Evolutionary conservation across 2,888 invertebrate species (phyloP).

Genomic region (Euspilapteryx auroguttella): DNA sequence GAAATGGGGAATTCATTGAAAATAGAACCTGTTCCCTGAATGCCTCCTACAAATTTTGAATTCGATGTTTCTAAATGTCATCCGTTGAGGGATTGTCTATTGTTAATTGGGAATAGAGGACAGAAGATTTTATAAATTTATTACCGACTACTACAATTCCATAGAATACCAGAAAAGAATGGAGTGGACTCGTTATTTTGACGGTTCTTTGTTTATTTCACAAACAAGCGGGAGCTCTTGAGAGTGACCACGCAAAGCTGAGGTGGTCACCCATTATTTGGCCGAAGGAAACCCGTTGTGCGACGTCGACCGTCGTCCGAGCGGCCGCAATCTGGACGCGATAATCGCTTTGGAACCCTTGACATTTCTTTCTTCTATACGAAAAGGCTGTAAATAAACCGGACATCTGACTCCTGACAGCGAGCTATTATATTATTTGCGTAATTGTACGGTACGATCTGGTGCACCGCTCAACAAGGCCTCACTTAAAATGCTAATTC

Average conservation of each 20-base stretch:
- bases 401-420: conserved; percentile 28
- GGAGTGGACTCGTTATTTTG: background rate
- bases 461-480: conserved; percentile 20
- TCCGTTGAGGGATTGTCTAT: too few species aligned
- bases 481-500: conserved; percentile 34
- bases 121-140: too few species aligned
- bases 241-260: conserved; percentile 7
- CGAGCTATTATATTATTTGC: conserved; percentile 44
- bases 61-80: too few species aligned
- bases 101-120: too few species aligned
- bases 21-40: conserved; percentile 28
- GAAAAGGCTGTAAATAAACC: conserved; percentile 19
- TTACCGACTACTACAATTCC: background rate
- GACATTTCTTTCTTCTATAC: conserved; percentile 28
- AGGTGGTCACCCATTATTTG: conserved; percentile 20
- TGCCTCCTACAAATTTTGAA: background rate
- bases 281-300: conserved; percentile 19
- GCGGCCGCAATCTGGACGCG: conserved; percentile 26
- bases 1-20: conserved; percentile 20
- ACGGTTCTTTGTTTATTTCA: background rate
- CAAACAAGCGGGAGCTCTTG: background rate
- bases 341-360: conserved; percentile 25
- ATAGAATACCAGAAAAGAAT: too few species aligned
- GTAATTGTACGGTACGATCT: conserved; percentile 33
- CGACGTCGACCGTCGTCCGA: conserved; percentile 12